Percentiles rank a stretch among this genome's conserved stretches.
These are phyloP conservation scores for Amorpha juglandis DNA, from an alignment of 2,888 invertebrate species.

Conservation along the genomic window DNA sequence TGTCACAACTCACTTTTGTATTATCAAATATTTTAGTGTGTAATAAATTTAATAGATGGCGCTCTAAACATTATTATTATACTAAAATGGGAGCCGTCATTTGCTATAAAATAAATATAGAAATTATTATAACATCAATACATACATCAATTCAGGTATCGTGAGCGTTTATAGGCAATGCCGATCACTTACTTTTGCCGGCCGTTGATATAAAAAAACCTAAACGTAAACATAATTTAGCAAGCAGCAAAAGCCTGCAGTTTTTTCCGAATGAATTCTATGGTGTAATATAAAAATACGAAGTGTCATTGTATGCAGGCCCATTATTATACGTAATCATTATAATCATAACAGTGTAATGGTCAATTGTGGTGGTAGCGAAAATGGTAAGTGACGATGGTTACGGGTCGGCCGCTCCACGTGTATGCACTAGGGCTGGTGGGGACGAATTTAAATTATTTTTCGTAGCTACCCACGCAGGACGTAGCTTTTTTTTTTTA, in stretches of 20 bases:
- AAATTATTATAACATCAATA: no score
- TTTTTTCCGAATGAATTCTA: neutral
- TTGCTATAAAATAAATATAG: no score
- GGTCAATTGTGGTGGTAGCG: slow-evolving; percentile 15
- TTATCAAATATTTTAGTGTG: neutral
- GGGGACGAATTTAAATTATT: no score
- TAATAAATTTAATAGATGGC: neutral
- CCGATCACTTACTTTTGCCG: no score
- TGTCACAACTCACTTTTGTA: no score
- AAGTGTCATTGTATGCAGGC: slow-evolving; percentile 5
- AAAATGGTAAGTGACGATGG: slow-evolving; percentile 22
- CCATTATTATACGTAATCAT: slow-evolving; percentile 19
- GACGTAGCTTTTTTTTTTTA: no score
- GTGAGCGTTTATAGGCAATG: no score
- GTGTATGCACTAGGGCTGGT: slow-evolving; percentile 5
- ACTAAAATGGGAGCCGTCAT: no score
- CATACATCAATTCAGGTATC: no score
- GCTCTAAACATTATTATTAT: neutral
- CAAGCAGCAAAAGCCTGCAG: neutral
- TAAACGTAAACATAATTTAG: neutral
- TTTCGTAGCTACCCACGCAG: no score
- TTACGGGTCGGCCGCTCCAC: slow-evolving; percentile 16
- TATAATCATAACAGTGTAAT: slow-evolving; percentile 18
- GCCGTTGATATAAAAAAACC: neutral
- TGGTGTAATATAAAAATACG: neutral